Base-by-base conservation (phyloP, 2,797 vertebrate genomes). In the Arvicola amphibius region DNA sequence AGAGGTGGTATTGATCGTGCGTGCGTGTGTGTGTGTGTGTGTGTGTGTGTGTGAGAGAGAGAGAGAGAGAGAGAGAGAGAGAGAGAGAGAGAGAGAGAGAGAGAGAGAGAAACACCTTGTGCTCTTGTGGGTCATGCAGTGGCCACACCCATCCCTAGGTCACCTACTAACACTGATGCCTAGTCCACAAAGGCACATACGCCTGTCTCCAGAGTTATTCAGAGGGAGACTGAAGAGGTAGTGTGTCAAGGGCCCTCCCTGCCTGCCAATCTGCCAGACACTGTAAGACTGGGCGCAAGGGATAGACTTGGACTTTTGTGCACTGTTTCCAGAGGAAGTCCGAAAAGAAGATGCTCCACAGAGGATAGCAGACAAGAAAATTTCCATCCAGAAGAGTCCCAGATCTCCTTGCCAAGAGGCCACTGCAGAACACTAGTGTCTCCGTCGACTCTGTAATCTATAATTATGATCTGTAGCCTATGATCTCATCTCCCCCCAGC, bases 71-170 rank as follows among this genome's bases (percentile, higher is more conserved):
- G 37, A 51, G 48, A 51, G 48, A 51, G 48, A 51, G 48, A 51
- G 48, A 51, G 12, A 51, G 51, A 53, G 53, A 53, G 51, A 53
- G 51, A 53, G 16, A 53, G 51, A 53, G 51, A 53, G 51, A 53
- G 53, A 17, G 53, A 17, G 16, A 53, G 53, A 53, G 16, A 53
- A 16, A 56, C 19, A 0, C 8, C 17, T 25, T 59, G 43, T 32
- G 27, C 8, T 32, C n/a, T 19, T 12, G 19, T 27, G 59, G 59
- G 16, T 23, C 14, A 1, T 5, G 37, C 1, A 0, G 5, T 6
- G 27, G 25, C 46, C 43, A 80, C 1, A 0, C 27, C 34, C 7
- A 17, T 71, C 40, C 63, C 78, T n/a, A 78, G 59, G 40, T 21
- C 37, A 40, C 73, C 27, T 56, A 1, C 48, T 10, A 11, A 61